Base-by-base conservation (phyloP, 2,888 invertebrate genomes). In the Ashinkailepas kermadecensis region DNA sequence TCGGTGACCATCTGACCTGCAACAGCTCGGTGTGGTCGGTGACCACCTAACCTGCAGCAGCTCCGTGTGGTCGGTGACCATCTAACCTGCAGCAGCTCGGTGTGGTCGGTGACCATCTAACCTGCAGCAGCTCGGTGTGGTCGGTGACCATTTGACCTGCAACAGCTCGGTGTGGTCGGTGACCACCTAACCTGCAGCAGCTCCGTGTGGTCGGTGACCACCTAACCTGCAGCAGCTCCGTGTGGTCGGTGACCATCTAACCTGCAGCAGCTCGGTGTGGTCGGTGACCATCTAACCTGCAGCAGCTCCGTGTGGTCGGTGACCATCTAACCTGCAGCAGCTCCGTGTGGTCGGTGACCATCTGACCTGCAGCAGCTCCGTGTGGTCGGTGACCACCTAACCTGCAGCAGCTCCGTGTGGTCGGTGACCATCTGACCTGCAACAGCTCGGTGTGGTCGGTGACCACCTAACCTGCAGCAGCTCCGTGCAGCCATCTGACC, bases 391-490 rank as follows among this genome's bases (percentile, higher is more conserved):
- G 85, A 99, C 39, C 39, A 83, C 82, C 70, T 39, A 1, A 78
- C 78, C 78, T 78, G 56, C 84, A 98, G 88, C 82, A 99, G 89
- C 86, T 97, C 95, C 88, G 91, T 89, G 87, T 94, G 92, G 12
- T 91, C 90, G 23, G 21, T 6, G 57, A 57, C 78, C 21, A 10
- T 21, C 39, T 67, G 85, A 90, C 89, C 0, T 91, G 91, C 87
- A 99, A 98, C 87, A 96, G 95, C 88, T 99, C 98, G 88, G 99
- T 99, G 88, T 99, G 99, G 84, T 98, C 95, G 0, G 97, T 96
- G 85, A 99, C 99, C 0, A 96, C 96, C 4, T 39, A 4, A 39
- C 39, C 39, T 39, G 39, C 39, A 39, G 39, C 39, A 39, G 39
- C 39, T 39, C 1, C 4, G 4, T 39, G 39, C n/a, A n/a, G 39